Evolutionary conservation across 2,888 invertebrate species (phyloP).

Genomic region (Candidula unifasciata): DNA sequence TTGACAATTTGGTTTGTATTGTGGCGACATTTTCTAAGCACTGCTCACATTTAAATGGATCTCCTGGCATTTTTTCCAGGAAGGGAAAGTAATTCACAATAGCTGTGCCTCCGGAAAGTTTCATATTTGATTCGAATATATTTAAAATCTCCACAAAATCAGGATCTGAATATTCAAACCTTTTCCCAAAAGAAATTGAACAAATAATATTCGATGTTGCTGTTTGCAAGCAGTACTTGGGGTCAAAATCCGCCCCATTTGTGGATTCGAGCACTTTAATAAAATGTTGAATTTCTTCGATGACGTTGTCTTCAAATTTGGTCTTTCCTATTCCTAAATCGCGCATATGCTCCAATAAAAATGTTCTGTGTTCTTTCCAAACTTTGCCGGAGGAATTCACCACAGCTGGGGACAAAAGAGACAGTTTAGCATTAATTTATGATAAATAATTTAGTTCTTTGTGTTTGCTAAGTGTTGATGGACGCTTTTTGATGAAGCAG

Average conservation of each 20-base stretch:
- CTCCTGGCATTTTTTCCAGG: constrained; percentile 57
- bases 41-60: constrained; percentile 54
- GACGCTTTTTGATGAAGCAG: too few species aligned
- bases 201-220: constrained; percentile 62
- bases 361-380: constrained; percentile 64
- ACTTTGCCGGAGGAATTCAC: constrained; percentile 55
- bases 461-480: too few species aligned
- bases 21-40: constrained; percentile 55
- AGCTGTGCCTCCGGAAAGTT: constrained; percentile 54
- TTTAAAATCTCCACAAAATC: constrained; percentile 58
- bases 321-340: constrained; percentile 61
- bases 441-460: too few species aligned
- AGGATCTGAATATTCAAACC: constrained; percentile 61
- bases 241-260: constrained; percentile 55
- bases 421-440: background rate
- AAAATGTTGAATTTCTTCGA: constrained; percentile 57
- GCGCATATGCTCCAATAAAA: constrained; percentile 56
- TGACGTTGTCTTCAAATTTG: constrained; percentile 58
- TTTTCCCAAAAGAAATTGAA: constrained; percentile 60
- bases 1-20: constrained; percentile 54
- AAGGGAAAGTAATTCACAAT: constrained; percentile 58
- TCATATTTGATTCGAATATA: constrained; percentile 59
- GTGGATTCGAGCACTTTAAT: constrained; percentile 53
- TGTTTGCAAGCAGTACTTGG: constrained; percentile 53
- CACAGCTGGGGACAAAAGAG: constrained; percentile 52